phyloP scores from a whole-genome alignment of 2,888 invertebrate genomes.

The Timandra comae region DNA sequence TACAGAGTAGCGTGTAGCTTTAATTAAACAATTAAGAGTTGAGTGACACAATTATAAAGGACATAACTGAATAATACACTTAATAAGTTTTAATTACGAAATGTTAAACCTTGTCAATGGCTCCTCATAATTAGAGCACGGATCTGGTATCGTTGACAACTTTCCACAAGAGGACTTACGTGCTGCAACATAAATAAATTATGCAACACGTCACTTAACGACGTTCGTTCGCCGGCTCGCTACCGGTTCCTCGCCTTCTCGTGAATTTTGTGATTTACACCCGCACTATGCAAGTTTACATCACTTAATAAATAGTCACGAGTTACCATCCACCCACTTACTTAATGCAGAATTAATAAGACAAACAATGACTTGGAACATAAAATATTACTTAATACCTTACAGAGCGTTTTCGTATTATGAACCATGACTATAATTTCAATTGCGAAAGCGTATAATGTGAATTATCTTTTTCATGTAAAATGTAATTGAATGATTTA shows the following conservation, averaged over 20 bases:
- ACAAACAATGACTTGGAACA: too few species aligned
- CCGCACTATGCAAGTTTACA: too few species aligned
- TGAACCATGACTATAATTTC: too few species aligned
- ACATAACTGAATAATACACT: too few species aligned
- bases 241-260: conserved; percentile 13
- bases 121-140: conserved; percentile 25
- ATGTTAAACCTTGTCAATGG: conserved; percentile 10
- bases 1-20: too few species aligned
- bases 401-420: too few species aligned
- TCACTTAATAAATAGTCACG: too few species aligned
- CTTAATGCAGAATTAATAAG: too few species aligned
- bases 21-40: too few species aligned
- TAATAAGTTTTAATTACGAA: conserved; percentile 12
- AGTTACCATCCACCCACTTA: too few species aligned
- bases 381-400: too few species aligned
- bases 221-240: conserved; percentile 31
- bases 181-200: conserved; percentile 70
- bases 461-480: conserved; percentile 50
- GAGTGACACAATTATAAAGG: too few species aligned
- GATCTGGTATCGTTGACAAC: conserved; percentile 39
- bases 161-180: conserved; percentile 55
- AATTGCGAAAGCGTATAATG: conserved; percentile 28
- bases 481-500: conserved; percentile 74
- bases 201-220: conserved; percentile 63
- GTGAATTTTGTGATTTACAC: conserved; percentile 1